Evolutionary conservation across 2,888 invertebrate species (phyloP).

Genomic region (Eurytoma californica): DNA sequence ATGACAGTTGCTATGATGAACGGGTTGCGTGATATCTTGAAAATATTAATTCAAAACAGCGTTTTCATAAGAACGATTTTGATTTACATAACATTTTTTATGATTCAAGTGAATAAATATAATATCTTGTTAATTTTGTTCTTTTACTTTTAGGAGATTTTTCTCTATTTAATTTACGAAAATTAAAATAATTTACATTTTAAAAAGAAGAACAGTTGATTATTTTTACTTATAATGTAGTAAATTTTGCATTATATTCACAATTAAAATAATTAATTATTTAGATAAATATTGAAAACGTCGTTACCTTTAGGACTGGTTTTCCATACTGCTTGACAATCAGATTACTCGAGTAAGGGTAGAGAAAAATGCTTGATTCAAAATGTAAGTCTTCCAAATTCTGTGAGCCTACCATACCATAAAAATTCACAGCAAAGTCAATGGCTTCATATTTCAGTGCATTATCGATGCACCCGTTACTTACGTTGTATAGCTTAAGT

Average conservation of each 20-base stretch:
- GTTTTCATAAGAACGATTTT: too few relatives aligned
- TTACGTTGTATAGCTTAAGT: constrained; percentile 19
- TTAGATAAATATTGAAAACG: not conserved
- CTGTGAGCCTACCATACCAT: constrained; percentile 13
- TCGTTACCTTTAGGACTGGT: constrained; percentile 6
- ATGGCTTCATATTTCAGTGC: constrained; percentile 4
- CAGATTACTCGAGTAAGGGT: constrained; percentile 30
- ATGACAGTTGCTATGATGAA: not conserved
- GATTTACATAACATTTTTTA: too few relatives aligned
- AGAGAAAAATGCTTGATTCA: constrained; percentile 30
- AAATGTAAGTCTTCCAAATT: constrained; percentile 8
- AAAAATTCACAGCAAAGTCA: constrained; percentile 41
- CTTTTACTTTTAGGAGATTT: too few relatives aligned
- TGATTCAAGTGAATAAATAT: too few relatives aligned
- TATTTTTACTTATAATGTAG: not conserved
- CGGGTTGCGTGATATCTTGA: constrained; percentile 18
- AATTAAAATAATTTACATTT: not conserved
- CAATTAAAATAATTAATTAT: not conserved
- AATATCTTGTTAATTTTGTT: too few relatives aligned
- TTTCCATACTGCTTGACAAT: constrained; percentile 39
- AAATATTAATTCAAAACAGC: not conserved
- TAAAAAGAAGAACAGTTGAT: not conserved
- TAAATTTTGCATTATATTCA: too few relatives aligned
- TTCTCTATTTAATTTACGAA: too few relatives aligned
- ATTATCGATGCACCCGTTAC: not conserved